Conservation (phyloP, 1,140 invertebrate species). For the Rhopalosiphum padi region DNA sequence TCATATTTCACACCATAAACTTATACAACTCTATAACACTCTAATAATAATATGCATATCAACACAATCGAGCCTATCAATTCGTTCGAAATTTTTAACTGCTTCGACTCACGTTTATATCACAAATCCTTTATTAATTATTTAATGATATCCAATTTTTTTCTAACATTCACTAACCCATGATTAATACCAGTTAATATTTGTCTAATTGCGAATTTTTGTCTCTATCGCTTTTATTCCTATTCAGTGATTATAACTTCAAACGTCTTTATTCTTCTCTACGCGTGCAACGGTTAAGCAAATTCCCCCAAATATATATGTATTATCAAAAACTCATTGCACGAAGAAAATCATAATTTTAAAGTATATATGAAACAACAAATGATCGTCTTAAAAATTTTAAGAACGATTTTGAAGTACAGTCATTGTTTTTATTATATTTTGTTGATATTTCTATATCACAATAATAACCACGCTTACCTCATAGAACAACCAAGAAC, state of each 20-base stretch:
- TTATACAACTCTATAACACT: background rate
- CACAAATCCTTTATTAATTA: background rate
- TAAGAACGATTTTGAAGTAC: background rate
- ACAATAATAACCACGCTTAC: conserved; percentile 66
- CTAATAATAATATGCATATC: background rate
- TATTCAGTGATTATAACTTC: background rate
- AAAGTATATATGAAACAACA: background rate
- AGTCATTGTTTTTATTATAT: background rate
- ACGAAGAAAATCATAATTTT: background rate
- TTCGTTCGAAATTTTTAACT: background rate
- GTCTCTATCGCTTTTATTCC: background rate
- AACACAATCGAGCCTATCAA: background rate
- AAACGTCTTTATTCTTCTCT: background rate
- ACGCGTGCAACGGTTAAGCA: background rate
- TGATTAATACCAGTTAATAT: background rate
- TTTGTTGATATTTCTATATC: background rate
- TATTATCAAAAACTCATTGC: background rate
- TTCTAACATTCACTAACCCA: background rate
- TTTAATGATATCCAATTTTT: background rate
- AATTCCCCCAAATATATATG: background rate
- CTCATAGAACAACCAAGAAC: conserved; percentile 82
- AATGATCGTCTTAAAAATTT: conserved; percentile 6
- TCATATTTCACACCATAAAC: background rate
- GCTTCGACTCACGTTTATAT: background rate
- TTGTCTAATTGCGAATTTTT: background rate